phyloP scores from a whole-genome alignment of 2,113 vertebrate genomes.

The Calyptommatus sinebrachiatus region DNA sequence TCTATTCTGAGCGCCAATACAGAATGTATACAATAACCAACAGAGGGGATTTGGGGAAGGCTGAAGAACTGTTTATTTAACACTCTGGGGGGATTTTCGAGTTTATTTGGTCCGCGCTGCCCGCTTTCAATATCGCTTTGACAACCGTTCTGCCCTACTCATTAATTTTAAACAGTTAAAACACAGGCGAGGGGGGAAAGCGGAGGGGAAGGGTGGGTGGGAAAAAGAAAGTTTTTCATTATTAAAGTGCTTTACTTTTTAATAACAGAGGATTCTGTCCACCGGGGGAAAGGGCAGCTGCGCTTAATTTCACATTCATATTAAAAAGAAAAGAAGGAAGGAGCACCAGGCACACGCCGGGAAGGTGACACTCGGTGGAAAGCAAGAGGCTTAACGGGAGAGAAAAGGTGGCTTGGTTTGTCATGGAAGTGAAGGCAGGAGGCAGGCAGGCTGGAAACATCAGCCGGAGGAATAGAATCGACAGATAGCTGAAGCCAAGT shows the following conservation, averaged over 20 bases:
- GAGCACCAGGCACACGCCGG: constrained; percentile 25
- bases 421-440: neutral
- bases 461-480: no score
- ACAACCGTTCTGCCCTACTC: constrained; percentile 90
- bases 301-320: constrained; percentile 83
- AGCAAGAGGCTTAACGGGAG: constrained; percentile 72
- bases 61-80: constrained; percentile 95
- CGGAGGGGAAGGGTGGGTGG: constrained; percentile 64
- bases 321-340: constrained; percentile 65
- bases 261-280: constrained; percentile 89
- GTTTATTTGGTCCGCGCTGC: constrained; percentile 82
- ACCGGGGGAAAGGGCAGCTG: constrained; percentile 79
- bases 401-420: constrained; percentile 48
- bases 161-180: constrained; percentile 95
- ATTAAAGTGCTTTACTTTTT: constrained; percentile 96
- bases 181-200: constrained; percentile 75
- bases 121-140: constrained; percentile 91
- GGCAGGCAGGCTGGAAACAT: neutral
- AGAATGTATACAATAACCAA: constrained; percentile 98
- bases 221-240: constrained; percentile 88
- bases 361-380: constrained; percentile 73
- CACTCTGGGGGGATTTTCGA: constrained; percentile 96
- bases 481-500: no score
- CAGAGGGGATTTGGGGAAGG: constrained; percentile 80
- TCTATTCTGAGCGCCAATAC: constrained; percentile 93